Conservation (phyloP, 92 coral and sea anemone genomes). For the Scolanthus callimorphus region DNA sequence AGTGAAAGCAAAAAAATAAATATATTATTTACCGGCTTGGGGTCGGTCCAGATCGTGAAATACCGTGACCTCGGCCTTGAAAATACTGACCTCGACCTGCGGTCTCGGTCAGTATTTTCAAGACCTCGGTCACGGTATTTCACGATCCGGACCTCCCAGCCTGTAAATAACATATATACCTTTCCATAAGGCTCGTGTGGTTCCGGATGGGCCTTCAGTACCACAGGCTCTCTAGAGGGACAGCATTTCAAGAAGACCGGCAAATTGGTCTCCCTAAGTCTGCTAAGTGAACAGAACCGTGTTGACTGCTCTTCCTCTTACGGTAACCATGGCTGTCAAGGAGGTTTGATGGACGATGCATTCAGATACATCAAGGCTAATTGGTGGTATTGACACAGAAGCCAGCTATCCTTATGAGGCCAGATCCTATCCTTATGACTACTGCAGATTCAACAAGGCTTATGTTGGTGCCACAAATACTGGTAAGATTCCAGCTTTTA, state of each 20-base stretch:
- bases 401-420: slow-evolving; percentile 69
- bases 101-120: too few relatives aligned
- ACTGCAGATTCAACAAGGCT: slow-evolving; percentile 47
- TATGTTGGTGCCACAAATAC: slow-evolving; percentile 66
- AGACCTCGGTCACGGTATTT: too few relatives aligned
- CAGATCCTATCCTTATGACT: slow-evolving; percentile 30
- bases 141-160: too few relatives aligned
- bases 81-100: too few relatives aligned
- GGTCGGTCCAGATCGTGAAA: too few relatives aligned
- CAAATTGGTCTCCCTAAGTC: slow-evolving; percentile 73
- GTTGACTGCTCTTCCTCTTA: slow-evolving; percentile 67
- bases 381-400: slow-evolving; percentile 85
- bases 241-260: slow-evolving; percentile 88
- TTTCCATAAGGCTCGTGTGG: slow-evolving; percentile 74
- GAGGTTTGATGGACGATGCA: slow-evolving; percentile 67
- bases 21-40: too few relatives aligned
- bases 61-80: too few relatives aligned
- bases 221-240: slow-evolving; percentile 90
- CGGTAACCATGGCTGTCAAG: slow-evolving; percentile 48
- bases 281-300: slow-evolving; percentile 88
- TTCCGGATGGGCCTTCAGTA: slow-evolving; percentile 80
- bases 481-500: slow-evolving; percentile 62
- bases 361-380: slow-evolving; percentile 66
- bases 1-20: too few relatives aligned
- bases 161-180: background rate